Evolutionary conservation across 2,113 vertebrate species (phyloP).

Genomic region (Coreoperca whiteheadi): DNA sequence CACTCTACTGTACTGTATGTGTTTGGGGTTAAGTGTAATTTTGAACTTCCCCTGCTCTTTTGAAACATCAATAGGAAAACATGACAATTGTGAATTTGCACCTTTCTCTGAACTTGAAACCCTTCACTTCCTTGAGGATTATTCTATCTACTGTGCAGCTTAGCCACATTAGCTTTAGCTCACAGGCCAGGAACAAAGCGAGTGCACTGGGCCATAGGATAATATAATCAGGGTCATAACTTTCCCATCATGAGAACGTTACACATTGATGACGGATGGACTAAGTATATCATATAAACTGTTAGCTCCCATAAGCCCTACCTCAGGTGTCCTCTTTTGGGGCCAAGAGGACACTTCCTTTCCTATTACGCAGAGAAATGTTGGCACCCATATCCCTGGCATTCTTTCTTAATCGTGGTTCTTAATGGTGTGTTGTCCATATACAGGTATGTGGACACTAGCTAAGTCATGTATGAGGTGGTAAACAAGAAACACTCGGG

Average conservation of each 20-base stretch:
- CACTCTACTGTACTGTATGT: not conserved
- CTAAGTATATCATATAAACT: conserved; percentile 49
- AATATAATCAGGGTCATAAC: conserved; percentile 73
- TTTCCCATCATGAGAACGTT: conserved; percentile 75
- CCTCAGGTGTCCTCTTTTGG: conserved; percentile 40
- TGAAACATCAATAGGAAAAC: conserved; percentile 38
- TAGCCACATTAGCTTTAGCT: conserved; percentile 71
- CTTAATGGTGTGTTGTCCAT: conserved; percentile 23
- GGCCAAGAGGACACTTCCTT: conserved; percentile 55
- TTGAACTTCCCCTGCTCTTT: conserved; percentile 30
- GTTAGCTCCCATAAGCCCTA: conserved; percentile 45
- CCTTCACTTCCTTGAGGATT: conserved; percentile 68
- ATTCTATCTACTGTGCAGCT: conserved; percentile 57
- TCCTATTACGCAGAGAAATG: conserved; percentile 36
- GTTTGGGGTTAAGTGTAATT: conserved; percentile 43
- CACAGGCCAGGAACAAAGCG: conserved; percentile 74
- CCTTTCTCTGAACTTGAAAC: conserved; percentile 66
- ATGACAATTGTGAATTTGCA: conserved; percentile 37
- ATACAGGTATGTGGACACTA: conserved; percentile 14
- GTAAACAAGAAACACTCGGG: conserved; percentile 63
- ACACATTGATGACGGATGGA: conserved; percentile 62
- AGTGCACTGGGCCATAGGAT: conserved; percentile 60
- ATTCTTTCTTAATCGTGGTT: conserved; percentile 5
- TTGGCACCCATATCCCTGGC: not conserved
- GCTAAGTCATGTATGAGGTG: conserved; percentile 49